phyloP scores from a whole-genome alignment of 2,797 vertebrate genomes.

The Pteronotus mesoamericanus region DNA sequence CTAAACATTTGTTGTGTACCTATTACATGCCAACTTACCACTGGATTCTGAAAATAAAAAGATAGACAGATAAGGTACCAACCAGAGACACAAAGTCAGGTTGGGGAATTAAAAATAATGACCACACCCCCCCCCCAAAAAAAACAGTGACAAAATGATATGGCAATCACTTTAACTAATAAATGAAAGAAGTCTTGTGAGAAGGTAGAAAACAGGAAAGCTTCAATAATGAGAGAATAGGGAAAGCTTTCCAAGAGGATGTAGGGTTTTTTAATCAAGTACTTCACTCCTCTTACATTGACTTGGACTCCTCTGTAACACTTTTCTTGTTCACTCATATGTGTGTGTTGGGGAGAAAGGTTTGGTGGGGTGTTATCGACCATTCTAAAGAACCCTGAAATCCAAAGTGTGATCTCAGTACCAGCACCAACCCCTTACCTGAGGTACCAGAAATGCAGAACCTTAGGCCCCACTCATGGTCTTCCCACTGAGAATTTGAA shows the following conservation, averaged over 20 bases:
- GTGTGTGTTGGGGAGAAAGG: not conserved
- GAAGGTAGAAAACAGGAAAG: not conserved
- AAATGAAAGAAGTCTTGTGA: not conserved
- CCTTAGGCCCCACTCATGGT: not conserved
- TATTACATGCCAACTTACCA: not conserved
- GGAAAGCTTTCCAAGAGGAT: not conserved
- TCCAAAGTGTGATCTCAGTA: not conserved
- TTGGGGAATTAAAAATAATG: not conserved
- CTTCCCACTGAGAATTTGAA: not conserved
- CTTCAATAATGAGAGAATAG: not conserved
- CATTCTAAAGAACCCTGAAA: not conserved
- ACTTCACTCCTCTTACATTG: not conserved
- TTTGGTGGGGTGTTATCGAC: not conserved
- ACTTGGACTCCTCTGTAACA: not conserved
- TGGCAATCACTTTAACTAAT: not conserved
- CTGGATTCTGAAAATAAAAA: not conserved
- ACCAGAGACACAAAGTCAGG: not conserved
- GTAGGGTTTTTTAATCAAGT: not conserved
- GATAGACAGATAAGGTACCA: not conserved
- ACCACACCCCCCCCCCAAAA: fast-evolving
- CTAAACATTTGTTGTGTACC: not conserved
- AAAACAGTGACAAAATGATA: not conserved
- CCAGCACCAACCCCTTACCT: not conserved
- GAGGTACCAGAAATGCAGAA: not conserved
- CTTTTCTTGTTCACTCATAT: not conserved